A percentile compares a stretch with the other conserved stretches of the same genome.
These are phyloP conservation scores for Drosophila watanabei DNA, from an alignment of 1,140 invertebrate species.

Conservation along the genomic window DNA sequence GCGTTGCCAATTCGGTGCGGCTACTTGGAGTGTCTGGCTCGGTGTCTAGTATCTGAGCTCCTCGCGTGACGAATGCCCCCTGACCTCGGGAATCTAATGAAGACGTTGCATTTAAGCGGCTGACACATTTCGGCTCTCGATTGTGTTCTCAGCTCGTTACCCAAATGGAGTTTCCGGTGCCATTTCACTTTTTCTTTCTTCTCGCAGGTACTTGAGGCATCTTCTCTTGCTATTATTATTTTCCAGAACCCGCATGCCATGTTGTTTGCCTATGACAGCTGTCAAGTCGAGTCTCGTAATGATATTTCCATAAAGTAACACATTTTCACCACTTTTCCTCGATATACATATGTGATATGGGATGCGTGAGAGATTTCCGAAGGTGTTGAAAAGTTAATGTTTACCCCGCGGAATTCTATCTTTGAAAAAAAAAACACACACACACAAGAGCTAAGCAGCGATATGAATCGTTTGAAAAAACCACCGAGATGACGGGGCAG, in stretches of 20 bases:
- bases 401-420: constrained; percentile 34
- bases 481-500: constrained; percentile 55
- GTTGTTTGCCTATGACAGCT: constrained; percentile 68
- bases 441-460: constrained; percentile 1
- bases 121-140: constrained; percentile 53
- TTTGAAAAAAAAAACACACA: too few species aligned
- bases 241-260: constrained; percentile 53
- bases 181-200: constrained; percentile 68
- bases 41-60: background rate
- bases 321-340: constrained; percentile 39
- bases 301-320: constrained; percentile 67
- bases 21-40: constrained; percentile 19
- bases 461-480: constrained; percentile 26
- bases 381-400: constrained; percentile 23
- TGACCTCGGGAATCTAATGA: constrained; percentile 30
- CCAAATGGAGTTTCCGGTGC: constrained; percentile 72
- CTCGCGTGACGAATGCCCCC: constrained; percentile 50
- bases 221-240: constrained; percentile 20
- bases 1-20: constrained; percentile 39
- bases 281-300: constrained; percentile 64
- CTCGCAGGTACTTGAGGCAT: constrained; percentile 37
- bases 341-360: background rate
- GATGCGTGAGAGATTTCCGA: constrained; percentile 61
- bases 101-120: constrained; percentile 48
- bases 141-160: constrained; percentile 67